phyloP scores from a whole-genome alignment of 2,888 invertebrate genomes.

The Hydriomena furcata region DNA sequence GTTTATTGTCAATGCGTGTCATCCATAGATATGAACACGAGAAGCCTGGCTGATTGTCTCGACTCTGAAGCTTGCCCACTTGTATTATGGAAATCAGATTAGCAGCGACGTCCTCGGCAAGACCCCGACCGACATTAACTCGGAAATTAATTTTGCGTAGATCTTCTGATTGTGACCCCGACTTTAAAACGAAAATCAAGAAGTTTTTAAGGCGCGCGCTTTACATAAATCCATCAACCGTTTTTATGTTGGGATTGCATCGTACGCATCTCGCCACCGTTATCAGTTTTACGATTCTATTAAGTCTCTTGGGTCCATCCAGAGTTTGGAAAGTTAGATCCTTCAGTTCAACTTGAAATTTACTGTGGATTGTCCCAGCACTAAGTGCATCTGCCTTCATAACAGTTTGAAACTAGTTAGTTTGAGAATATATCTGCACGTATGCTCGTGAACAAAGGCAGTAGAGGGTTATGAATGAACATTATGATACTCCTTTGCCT shows the following conservation, averaged over 20 bases:
- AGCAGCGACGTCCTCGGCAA: slow-evolving; percentile 20
- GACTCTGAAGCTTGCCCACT: slow-evolving; percentile 21
- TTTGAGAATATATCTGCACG: slow-evolving; percentile 10
- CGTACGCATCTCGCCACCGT: slow-evolving; percentile 7
- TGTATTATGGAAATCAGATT: slow-evolving; percentile 34
- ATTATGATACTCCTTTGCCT: slow-evolving; percentile 61
- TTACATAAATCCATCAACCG: slow-evolving; percentile 19
- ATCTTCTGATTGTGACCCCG: slow-evolving; percentile 16
- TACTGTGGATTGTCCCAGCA: slow-evolving; percentile 21
- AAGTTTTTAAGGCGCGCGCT: slow-evolving; percentile 14
- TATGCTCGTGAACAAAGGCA: slow-evolving; percentile 1
- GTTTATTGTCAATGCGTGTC: slow-evolving; percentile 17
- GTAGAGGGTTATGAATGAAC: slow-evolving; percentile 61
- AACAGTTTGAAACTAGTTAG: slow-evolving; percentile 28
- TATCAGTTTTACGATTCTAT: slow-evolving; percentile 17
- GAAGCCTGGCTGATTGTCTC: slow-evolving; percentile 24
- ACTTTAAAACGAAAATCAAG: slow-evolving; percentile 17
- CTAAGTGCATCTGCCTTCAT: slow-evolving; percentile 26
- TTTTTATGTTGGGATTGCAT: slow-evolving; percentile 20
- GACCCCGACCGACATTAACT: slow-evolving; percentile 22
- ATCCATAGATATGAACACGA: slow-evolving; percentile 18
- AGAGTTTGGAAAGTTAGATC: slow-evolving; percentile 23
- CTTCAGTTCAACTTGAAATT: slow-evolving; percentile 21
- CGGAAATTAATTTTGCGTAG: slow-evolving; percentile 28
- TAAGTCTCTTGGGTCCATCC: slow-evolving; percentile 12